These are phyloP conservation scores for Camponotus fellah DNA, from an alignment of 2,888 invertebrate species.

Conservation along the genomic window DNA sequence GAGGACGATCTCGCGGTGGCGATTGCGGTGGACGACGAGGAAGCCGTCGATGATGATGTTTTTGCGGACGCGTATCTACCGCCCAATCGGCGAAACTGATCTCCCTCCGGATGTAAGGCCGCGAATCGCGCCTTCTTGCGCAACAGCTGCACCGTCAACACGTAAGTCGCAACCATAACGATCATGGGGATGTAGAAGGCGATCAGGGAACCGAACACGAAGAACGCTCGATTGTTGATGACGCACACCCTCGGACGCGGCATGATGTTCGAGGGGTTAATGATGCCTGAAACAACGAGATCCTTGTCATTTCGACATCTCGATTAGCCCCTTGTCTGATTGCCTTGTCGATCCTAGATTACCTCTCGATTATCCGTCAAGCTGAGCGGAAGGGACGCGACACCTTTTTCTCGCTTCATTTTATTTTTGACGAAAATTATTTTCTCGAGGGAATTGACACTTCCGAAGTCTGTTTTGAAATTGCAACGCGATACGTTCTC, in stretches of 20 bases:
- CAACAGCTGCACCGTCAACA: constrained; percentile 95
- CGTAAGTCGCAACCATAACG: constrained; percentile 97
- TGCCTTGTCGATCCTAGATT: not conserved
- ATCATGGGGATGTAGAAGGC: constrained; percentile 98
- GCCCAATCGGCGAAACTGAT: constrained; percentile 87
- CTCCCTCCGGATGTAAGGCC: constrained; percentile 89
- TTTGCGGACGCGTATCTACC: constrained; percentile 84
- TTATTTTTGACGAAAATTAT: not conserved
- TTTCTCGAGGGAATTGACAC: not conserved
- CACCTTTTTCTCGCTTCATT: not conserved
- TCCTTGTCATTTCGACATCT: not conserved
- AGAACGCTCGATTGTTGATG: constrained; percentile 94
- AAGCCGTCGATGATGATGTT: constrained; percentile 65
- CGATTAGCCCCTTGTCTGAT: constrained; percentile 18
- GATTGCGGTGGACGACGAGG: constrained; percentile 61
- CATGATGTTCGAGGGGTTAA: constrained; percentile 93
- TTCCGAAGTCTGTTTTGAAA: not conserved
- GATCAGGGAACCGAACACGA: constrained; percentile 96
- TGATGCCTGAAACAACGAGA: constrained; percentile 88
- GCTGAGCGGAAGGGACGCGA: not conserved
- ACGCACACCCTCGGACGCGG: constrained; percentile 92
- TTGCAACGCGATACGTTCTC: not conserved
- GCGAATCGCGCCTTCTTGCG: constrained; percentile 92
- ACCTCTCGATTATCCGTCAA: constrained; percentile 19
- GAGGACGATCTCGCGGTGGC: constrained; percentile 60